Evolutionary conservation across 35 echinoderm and acorn worm genomes (phyloP), one percentile per base, ranked within the genome.

Genomic region (Holothuria glaberrima): DNA sequence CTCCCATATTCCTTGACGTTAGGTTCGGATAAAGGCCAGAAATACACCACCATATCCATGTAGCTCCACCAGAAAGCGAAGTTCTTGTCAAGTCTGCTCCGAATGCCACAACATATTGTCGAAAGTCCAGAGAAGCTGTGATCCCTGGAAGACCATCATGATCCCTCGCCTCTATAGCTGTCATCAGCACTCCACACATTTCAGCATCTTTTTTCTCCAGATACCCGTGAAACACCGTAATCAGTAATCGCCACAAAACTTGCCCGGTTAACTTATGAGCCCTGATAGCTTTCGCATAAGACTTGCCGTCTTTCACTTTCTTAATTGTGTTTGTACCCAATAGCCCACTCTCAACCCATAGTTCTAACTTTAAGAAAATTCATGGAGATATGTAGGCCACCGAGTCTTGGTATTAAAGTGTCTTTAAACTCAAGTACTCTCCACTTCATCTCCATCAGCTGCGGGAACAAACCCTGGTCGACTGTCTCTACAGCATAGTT

Each of bases 1-100:
- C 3, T 94, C 87, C 92, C 92, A 94, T 10, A 90, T 58, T 21
- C 87, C 92, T 85, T 94, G 77, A 58, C 92, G 87, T 56, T 83
- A 48, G 18, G 79, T 48, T 25, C 6, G 79, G 17, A 31, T 83
- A 50, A 83, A 59, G 9, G 9, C 5, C 12, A 83, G 44, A 5
- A 59, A 31, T 21, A 56, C 26, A 9, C 6, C 10, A 83, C 54
- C 44, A 50, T 83, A 6, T 83, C 2, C 45, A 83, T 83, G 79
- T 83, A 58, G 16, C 46, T 83, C 79, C 79, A 83, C 44, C 79
- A 83, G 54, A 83, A 54, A n/a, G 7, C 26, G 26, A 83, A 83
- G 54, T 83, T 83, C 41, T 2, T 31, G 33, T 83, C 44, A 48
- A 20, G n/a, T n/a, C n/a, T n/a, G n/a, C n/a, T n/a, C n/a, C 27